Conservation (phyloP, 2,113 vertebrate species). For the Butorides virescens region DNA sequence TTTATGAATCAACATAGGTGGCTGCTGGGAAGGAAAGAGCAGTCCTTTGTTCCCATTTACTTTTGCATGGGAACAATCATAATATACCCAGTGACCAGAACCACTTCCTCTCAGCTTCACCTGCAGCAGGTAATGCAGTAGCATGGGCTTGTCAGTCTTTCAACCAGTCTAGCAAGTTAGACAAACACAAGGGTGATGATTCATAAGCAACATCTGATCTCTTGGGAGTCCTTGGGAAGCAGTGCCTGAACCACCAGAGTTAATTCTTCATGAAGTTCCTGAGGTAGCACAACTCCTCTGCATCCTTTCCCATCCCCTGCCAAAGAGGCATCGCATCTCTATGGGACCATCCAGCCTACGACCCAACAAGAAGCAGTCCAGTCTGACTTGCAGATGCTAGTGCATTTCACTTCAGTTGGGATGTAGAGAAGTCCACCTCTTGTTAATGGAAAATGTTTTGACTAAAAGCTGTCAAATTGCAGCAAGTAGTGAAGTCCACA, state of each 20-base stretch:
- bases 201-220: neutral
- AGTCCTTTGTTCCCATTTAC: neutral
- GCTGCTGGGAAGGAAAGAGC: neutral
- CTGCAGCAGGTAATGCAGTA: neutral
- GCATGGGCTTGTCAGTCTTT: neutral
- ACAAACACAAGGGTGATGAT: neutral
- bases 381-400: neutral
- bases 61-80: neutral
- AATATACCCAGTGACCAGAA: neutral
- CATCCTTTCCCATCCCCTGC: neutral
- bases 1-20: neutral
- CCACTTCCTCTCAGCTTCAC: neutral
- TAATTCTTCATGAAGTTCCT: neutral
- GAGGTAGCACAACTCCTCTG: neutral
- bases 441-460: constrained; percentile 25
- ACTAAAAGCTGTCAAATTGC: constrained; percentile 19
- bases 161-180: neutral
- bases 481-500: neutral
- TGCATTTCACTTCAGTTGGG: neutral
- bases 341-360: neutral
- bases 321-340: neutral
- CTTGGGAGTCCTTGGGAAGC: neutral
- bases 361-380: neutral
- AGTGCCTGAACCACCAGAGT: neutral
- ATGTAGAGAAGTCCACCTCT: neutral